Evolutionary conservation across 2,888 invertebrate species (phyloP), one percentile per base, ranked within the genome.

Genomic region (Drosophila tripunctata): DNA sequence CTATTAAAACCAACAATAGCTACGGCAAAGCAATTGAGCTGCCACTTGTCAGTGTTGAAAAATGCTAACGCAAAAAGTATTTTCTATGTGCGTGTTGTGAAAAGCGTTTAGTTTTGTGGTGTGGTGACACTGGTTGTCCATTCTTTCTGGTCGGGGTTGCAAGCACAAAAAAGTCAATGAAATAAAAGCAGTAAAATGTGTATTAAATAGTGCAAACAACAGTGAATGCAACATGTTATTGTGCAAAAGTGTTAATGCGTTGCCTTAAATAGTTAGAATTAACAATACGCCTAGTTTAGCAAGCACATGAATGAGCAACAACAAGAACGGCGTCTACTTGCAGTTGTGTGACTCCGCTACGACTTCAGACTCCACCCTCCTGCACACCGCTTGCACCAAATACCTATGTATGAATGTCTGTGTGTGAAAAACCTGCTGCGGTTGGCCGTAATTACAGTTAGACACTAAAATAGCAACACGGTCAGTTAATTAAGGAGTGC

Each of bases 401-500:
- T 77, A 69, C 79, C 86, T 79, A 64, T 75, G 66, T 71, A 73
- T 68, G 58, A 64, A 40, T 19, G 12, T 36, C 7, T 38, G 35
- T 48, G 6, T 50, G 12, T 38, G 31, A 70, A 85, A 81, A 87
- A 83, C 83, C 86, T 83, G 88, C 86, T 85, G 71, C 55, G 50
- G 68, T 71, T 60, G 57, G 64, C 67, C 57, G 66, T 77, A 85
- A 76, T 74, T 85, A 85, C 86, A 77, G 80, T 85, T 85, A 85
- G 83, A 79, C 67, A 71, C 68, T 71, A 69, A 78, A 77, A 76
- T 68, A 78, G 67, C 74, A 68, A 71, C 74, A 68, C 73, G 70
- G 67, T 62, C 76, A 63, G 71, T 74, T 67, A 77, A 69, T 80
- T 75, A 67, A 67, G 48, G 57, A 62, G 47, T 62, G 48, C 17